Percentiles rank a stretch among this genome's conserved stretches.
Evolutionary conservation across 2,113 vertebrate genomes (phyloP).

Genomic region (Procavia capensis): DNA sequence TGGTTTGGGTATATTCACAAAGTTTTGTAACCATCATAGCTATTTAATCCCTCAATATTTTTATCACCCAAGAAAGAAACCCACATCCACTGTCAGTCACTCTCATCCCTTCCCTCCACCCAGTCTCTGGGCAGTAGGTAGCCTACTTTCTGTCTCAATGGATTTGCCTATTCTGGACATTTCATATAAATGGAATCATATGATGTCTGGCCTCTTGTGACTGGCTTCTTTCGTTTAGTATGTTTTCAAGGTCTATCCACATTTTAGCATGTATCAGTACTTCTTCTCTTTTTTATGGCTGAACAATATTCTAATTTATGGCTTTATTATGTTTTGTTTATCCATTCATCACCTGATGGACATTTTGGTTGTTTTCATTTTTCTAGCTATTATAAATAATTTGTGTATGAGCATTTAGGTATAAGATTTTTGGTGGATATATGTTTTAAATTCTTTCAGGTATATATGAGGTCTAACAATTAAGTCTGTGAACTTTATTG

Average conservation of each 20-base stretch:
- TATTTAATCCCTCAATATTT: not conserved
- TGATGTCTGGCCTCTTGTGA: no score
- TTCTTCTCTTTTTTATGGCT: not conserved
- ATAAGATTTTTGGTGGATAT: no score
- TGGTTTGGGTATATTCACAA: not conserved
- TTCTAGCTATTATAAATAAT: no score
- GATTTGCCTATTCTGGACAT: not conserved
- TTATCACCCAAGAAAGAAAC: not conserved
- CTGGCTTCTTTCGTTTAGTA: no score
- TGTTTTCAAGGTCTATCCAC: no score
- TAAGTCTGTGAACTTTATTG: no score
- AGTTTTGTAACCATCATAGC: not conserved
- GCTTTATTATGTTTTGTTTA: not conserved
- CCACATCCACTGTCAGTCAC: not conserved
- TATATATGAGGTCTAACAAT: no score
- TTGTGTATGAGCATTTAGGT: no score
- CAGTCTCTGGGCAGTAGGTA: not conserved
- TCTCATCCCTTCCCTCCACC: not conserved
- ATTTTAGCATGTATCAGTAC: no score
- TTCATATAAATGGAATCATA: no score
- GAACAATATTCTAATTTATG: not conserved
- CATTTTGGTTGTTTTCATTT: not conserved
- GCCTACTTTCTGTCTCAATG: not conserved
- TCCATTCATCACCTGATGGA: not conserved
- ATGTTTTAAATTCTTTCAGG: no score